Evolutionary conservation across 2,113 vertebrate species (phyloP), one percentile per base, ranked within the genome.

Genomic region (Spea bombifrons): DNA sequence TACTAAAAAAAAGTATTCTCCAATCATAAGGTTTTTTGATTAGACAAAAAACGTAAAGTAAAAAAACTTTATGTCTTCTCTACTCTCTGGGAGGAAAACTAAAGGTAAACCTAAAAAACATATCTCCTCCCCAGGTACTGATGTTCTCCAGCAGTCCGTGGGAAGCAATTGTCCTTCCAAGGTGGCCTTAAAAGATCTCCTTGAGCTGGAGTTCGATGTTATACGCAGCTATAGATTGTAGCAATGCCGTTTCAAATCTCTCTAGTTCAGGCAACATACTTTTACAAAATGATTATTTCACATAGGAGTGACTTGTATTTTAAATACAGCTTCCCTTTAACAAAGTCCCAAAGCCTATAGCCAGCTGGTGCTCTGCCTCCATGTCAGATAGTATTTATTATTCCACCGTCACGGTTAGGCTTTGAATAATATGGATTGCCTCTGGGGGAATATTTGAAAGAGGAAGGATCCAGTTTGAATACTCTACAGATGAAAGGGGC

Each of bases 391-490:
- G 44, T 68, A 74, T 80, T 73, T 68, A 83, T 83, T 78, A 76
- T 83, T 84, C 85, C 80, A 83, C 83, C 82, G 75, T 82, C 84
- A 84, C 9, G 81, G 86, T 86, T 86, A 85, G 83, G 86, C 82
- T 85, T 81, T 86, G 86, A 86, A 86, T 86, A 88, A 88, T 87
- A 85, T 74, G 83, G 83, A 82, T 82, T 72, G 85, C 88, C 88
- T 86, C 83, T 81, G 81, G 87, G 88, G 84, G 76, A 87, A 86
- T 83, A 84, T 86, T 73, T 87, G 83, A 84, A 86, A 85, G 82
- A 85, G 81, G 65, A 83, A 73, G 78, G 84, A 87, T 85, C 87
- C 83, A 61, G 86, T 88, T 86, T 88, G 87, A 86, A 84, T 85
- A 85, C 75, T 82, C 81, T 84, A 49, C 74, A 84, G 86, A 86